Percentiles rank a stretch among this genome's conserved stretches.
These are phyloP conservation scores for Chaetodon trifascialis DNA, from an alignment of 2,113 vertebrate genomes.

Conservation along the genomic window DNA sequence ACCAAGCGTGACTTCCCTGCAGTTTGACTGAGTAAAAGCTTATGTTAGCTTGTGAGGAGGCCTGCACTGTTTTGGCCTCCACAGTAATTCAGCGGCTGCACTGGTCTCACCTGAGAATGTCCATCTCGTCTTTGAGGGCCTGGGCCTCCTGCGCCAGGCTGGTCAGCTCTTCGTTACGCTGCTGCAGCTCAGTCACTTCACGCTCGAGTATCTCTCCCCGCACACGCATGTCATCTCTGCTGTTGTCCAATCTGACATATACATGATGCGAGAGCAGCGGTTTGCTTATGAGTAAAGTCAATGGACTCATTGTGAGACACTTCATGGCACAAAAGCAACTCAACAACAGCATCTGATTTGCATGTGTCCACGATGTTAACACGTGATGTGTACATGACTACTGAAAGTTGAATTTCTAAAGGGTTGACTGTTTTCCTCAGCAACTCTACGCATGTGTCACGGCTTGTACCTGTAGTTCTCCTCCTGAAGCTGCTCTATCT, in stretches of 20 bases:
- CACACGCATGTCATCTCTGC: conserved; percentile 86
- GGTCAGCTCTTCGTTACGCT: conserved; percentile 89
- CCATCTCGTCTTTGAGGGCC: conserved; percentile 93
- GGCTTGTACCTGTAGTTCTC: conserved; percentile 91
- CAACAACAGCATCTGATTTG: neutral
- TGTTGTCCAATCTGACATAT: conserved; percentile 86
- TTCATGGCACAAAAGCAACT: neutral
- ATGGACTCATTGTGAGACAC: conserved; percentile 3
- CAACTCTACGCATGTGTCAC: neutral
- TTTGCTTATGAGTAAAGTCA: neutral
- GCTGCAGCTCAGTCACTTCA: conserved; percentile 85
- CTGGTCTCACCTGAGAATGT: conserved; percentile 88
- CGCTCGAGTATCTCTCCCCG: conserved; percentile 84
- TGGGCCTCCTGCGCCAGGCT: conserved; percentile 92
- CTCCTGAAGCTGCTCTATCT: conserved; percentile 93
- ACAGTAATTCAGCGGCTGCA: neutral
- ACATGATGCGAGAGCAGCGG: neutral
- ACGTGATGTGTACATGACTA: neutral
- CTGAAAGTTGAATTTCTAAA: neutral
- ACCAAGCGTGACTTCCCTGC: conserved; percentile 13
- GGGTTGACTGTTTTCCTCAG: too few relatives aligned
- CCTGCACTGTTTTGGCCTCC: neutral
- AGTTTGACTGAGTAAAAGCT: conserved; percentile 21
- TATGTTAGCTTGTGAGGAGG: neutral
- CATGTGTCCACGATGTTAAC: neutral